Evolutionary conservation across 1,140 invertebrate species (phyloP).

Genomic region (Lordiphosa stackelbergi): DNA sequence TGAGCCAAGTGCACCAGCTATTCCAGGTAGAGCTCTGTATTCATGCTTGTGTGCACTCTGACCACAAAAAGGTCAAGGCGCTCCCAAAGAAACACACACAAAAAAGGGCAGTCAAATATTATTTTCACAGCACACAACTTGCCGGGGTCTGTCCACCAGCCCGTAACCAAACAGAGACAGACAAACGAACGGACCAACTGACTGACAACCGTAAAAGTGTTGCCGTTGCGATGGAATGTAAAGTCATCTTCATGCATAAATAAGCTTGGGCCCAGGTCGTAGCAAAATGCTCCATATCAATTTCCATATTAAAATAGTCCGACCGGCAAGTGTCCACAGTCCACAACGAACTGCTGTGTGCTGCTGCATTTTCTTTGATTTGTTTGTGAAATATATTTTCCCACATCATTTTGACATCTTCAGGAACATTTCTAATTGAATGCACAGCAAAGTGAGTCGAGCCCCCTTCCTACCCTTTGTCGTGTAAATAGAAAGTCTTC

Average conservation of each 20-base stretch:
- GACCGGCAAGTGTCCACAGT: conserved; percentile 19
- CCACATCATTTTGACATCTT: conserved; percentile 58
- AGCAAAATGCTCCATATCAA: conserved; percentile 58
- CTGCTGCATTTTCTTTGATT: conserved; percentile 48
- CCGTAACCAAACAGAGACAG: conserved; percentile 59
- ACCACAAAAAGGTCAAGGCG: conserved; percentile 73
- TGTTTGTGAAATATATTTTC: conserved; percentile 49
- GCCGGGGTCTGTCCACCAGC: conserved; percentile 48
- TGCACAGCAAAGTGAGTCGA: conserved; percentile 39
- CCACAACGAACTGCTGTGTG: conserved; percentile 12
- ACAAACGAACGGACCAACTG: conserved; percentile 14
- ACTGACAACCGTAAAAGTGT: conserved; percentile 72
- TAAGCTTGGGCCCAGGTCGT: conserved; percentile 44
- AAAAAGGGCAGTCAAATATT: conserved; percentile 41
- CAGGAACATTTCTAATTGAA: conserved; percentile 66
- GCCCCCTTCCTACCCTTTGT: conserved; percentile 4
- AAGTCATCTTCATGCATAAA: conserved; percentile 75
- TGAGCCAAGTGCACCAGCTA: conserved; percentile 45
- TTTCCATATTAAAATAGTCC: conserved; percentile 70
- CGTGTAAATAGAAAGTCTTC: conserved; percentile 22
- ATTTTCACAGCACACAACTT: conserved; percentile 35
- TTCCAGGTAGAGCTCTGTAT: conserved; percentile 45
- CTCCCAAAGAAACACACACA: conserved; percentile 42
- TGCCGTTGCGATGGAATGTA: conserved; percentile 63
- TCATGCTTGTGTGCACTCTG: conserved; percentile 74